Evolutionary conservation across 2,113 vertebrate genomes (phyloP).

Genomic region (Agelaius phoeniceus): DNA sequence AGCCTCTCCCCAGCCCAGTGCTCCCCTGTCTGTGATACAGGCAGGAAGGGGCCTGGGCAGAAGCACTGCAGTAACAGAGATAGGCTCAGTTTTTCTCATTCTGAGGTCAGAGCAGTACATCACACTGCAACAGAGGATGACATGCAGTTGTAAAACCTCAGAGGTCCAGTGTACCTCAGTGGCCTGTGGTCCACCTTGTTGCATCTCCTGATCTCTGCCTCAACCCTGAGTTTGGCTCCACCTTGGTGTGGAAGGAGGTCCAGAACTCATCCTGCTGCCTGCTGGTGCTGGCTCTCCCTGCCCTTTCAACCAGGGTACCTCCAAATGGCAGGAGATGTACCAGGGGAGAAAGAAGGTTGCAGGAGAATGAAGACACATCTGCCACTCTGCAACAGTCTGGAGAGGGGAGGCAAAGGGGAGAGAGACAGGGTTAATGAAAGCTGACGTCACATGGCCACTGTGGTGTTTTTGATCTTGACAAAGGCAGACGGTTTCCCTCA

Average conservation of each 20-base stretch:
- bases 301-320: background rate
- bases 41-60: background rate
- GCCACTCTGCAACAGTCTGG: background rate
- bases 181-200: background rate
- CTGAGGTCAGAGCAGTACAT: background rate
- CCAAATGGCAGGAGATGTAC: background rate
- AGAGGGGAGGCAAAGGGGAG: background rate
- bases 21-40: rapidly evolving
- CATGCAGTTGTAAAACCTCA: background rate
- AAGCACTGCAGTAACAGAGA: background rate
- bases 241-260: background rate
- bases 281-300: background rate
- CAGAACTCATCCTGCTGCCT: background rate
- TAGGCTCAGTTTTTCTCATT: background rate
- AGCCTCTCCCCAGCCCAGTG: background rate
- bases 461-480: conserved; percentile 55
- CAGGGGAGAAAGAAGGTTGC: background rate
- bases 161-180: background rate
- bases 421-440: background rate
- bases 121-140: background rate
- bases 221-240: background rate
- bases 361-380: background rate
- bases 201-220: background rate
- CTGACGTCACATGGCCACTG: conserved; percentile 1
- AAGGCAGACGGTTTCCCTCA: conserved; percentile 14